Percentiles rank a stretch among this genome's conserved stretches.
Evolutionary conservation across 2,888 invertebrate species (phyloP).

Genomic region (Phania funesta): DNA sequence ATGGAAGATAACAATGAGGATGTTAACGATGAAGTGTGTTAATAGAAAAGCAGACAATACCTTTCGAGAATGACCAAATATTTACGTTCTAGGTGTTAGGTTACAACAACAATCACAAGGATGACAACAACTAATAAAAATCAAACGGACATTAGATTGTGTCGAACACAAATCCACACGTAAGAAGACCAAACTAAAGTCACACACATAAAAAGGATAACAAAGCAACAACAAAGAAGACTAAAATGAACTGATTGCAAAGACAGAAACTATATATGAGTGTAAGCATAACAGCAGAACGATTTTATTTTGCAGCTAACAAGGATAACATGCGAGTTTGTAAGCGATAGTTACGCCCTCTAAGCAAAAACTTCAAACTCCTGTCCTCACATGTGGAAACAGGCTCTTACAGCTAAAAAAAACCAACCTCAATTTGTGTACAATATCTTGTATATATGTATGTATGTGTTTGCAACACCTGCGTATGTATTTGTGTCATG

Average conservation of each 20-base stretch:
- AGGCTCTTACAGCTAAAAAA: too few relatives aligned
- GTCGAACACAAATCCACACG: background rate
- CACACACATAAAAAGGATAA: slow-evolving; percentile 37
- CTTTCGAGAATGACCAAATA: slow-evolving; percentile 68
- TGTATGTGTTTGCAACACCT: background rate
- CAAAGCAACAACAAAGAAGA: slow-evolving; percentile 22
- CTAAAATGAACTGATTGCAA: background rate
- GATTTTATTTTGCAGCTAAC: background rate
- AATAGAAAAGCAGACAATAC: slow-evolving; percentile 22
- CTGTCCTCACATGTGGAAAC: too few relatives aligned
- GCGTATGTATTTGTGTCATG: slow-evolving; percentile 19
- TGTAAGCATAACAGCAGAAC: slow-evolving; percentile 37
- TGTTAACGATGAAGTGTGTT: background rate
- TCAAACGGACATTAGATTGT: slow-evolving; percentile 37
- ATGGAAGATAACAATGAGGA: slow-evolving; percentile 2
- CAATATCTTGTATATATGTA: background rate
- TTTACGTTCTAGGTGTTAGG: slow-evolving; percentile 62
- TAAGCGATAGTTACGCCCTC: slow-evolving; percentile 60
- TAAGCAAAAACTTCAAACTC: slow-evolving; percentile 47
- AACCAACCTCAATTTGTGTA: background rate
- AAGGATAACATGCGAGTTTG: slow-evolving; percentile 1
- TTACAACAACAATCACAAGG: slow-evolving; percentile 36
- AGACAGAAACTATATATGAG: background rate
- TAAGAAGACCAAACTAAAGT: background rate
- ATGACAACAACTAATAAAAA: slow-evolving; percentile 51